These are phyloP conservation scores for Holcopasites calliopsidis DNA, from an alignment of 1,140 invertebrate genomes.

Conservation along the genomic window DNA sequence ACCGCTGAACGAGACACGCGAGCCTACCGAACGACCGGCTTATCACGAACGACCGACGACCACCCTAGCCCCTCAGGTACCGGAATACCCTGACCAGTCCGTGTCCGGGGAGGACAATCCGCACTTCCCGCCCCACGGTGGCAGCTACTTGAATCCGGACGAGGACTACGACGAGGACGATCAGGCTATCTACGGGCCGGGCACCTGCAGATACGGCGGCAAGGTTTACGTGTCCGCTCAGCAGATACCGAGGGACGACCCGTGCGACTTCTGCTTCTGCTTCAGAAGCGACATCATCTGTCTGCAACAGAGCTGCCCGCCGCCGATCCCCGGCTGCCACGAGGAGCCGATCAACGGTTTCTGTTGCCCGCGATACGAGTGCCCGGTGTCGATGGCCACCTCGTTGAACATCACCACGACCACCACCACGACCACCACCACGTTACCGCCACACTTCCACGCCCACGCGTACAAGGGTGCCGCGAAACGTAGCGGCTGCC, in stretches of 20 bases:
- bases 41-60: slow-evolving; percentile 3
- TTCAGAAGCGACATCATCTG: slow-evolving; percentile 98
- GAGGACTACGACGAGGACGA: slow-evolving; percentile 87
- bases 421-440: slow-evolving; percentile 92
- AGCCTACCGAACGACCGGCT: slow-evolving; percentile 9
- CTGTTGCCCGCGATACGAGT: slow-evolving; percentile 96
- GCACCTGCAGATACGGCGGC: slow-evolving; percentile 94
- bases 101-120: slow-evolving; percentile 65
- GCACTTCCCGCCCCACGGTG: slow-evolving; percentile 72
- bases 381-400: slow-evolving; percentile 91
- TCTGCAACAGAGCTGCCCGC: slow-evolving; percentile 95
- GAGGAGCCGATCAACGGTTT: slow-evolving; percentile 95
- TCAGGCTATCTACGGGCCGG: slow-evolving; percentile 88
- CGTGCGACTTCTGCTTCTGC: slow-evolving; percentile 98
- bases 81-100: slow-evolving; percentile 69
- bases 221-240: slow-evolving; percentile 96
- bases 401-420: slow-evolving; percentile 89
- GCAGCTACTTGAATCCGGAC: slow-evolving; percentile 73
- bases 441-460: slow-evolving; percentile 89
- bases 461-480: slow-evolving; percentile 88
- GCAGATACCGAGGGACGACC: slow-evolving; percentile 95
- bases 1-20: slow-evolving; percentile 36
- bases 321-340: slow-evolving; percentile 93
- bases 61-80: slow-evolving; percentile 27
- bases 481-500: slow-evolving; percentile 88